Evolutionary conservation across 1,140 invertebrate genomes (phyloP).

Genomic region (Pachyrhynchus sulphureomaculatus): DNA sequence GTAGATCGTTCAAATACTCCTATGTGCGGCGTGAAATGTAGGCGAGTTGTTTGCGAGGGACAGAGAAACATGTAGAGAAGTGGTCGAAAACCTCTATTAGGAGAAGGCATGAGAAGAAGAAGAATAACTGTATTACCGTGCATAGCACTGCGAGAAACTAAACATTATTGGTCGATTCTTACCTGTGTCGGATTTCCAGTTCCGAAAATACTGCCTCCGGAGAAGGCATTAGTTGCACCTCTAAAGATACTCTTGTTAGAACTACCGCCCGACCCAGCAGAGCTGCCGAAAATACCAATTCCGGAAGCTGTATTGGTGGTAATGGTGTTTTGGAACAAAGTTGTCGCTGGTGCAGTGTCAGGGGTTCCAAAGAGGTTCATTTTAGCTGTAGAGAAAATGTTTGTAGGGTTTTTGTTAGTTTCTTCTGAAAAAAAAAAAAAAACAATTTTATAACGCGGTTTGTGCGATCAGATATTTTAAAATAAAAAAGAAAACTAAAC

Average conservation of each 20-base stretch:
- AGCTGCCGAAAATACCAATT: constrained; percentile 19
- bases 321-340: not conserved
- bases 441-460: too few relatives aligned
- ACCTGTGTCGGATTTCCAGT: not conserved
- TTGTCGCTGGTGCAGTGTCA: not conserved
- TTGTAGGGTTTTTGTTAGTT: not conserved
- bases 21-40: too few relatives aligned
- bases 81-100: too few relatives aligned
- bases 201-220: constrained; percentile 8
- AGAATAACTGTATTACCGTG: not conserved
- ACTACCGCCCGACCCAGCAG: constrained; percentile 16
- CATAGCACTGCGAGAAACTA: not conserved
- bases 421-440: too few relatives aligned
- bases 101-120: too few relatives aligned
- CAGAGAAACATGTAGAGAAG: too few relatives aligned
- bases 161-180: not conserved
- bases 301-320: not conserved
- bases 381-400: not conserved
- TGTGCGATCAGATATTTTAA: too few relatives aligned
- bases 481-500: too few relatives aligned
- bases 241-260: constrained; percentile 28
- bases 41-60: too few relatives aligned
- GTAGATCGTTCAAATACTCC: too few relatives aligned
- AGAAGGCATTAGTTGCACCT: constrained; percentile 10
- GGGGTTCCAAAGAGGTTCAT: not conserved